Conservation (phyloP, 1,140 invertebrate genomes). For the Dendroctonus ponderosae region DNA sequence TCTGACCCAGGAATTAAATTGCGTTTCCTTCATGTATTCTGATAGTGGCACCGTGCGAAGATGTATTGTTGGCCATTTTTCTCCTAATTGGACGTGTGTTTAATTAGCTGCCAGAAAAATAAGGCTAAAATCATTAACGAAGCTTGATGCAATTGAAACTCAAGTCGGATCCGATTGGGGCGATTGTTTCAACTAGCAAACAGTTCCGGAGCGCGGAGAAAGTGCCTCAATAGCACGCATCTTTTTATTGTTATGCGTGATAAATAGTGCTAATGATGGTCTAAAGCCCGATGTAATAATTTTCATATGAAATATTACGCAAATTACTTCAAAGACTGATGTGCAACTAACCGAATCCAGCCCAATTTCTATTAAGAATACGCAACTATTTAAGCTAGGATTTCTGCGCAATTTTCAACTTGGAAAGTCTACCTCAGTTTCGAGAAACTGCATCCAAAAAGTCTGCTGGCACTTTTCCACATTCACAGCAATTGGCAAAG, state of each 20-base stretch:
- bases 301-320: no score
- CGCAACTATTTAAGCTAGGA: no score
- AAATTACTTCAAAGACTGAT: no score
- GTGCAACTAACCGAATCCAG: no score
- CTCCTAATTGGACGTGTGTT: constrained; percentile 9
- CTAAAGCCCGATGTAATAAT: no score
- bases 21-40: constrained; percentile 9
- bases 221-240: not conserved
- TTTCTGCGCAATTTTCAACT: not conserved
- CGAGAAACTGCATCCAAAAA: not conserved
- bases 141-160: not conserved
- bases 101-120: constrained; percentile 6
- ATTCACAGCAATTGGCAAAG: not conserved
- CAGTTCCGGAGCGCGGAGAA: not conserved
- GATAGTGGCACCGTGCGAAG: constrained; percentile 4
- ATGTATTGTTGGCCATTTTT: constrained; percentile 10
- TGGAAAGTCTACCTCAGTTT: not conserved
- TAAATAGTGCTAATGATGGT: no score
- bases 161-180: not conserved
- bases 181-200: not conserved
- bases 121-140: constrained; percentile 4
- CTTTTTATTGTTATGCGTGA: no score
- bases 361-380: no score
- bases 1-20: constrained; percentile 15
- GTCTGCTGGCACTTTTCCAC: not conserved